Percentiles rank a stretch among this genome's conserved stretches.
phyloP scores from a whole-genome alignment of 2,113 vertebrate genomes.

The Dromaius novaehollandiae region DNA sequence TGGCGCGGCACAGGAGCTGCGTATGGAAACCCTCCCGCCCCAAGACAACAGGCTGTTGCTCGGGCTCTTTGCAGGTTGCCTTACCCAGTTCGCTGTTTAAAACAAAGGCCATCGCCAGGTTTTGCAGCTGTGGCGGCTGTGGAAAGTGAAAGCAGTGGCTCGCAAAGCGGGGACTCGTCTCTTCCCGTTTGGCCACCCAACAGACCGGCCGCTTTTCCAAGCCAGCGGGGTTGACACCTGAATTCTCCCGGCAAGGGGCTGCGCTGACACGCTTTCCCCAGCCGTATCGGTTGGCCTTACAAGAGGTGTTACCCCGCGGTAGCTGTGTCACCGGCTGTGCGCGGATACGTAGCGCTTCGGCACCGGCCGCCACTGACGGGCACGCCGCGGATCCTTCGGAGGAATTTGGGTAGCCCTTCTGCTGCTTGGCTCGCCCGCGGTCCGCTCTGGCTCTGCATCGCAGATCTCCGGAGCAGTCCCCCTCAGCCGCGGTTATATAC shows the following conservation, averaged over 20 bases:
- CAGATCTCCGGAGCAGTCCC: not conserved
- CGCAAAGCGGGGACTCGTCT: not conserved
- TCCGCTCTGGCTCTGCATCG: not conserved
- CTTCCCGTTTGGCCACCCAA: not conserved
- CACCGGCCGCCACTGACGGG: rapidly evolving
- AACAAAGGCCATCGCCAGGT: not conserved
- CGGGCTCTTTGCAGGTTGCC: not conserved
- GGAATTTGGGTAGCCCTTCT: not conserved
- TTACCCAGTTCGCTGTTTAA: not conserved
- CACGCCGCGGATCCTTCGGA: not conserved
- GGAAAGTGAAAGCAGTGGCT: rapidly evolving
- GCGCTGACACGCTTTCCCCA: not conserved
- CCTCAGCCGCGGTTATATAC: not conserved
- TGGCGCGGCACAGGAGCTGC: not conserved
- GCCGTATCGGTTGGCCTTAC: rapidly evolving
- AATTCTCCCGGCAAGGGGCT: not conserved
- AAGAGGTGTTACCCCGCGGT: not conserved
- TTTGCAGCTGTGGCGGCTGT: not conserved
- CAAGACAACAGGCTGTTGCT: not conserved
- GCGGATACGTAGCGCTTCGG: rapidly evolving
- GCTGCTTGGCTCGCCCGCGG: not conserved
- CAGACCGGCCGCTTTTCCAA: not conserved
- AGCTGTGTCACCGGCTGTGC: rapidly evolving
- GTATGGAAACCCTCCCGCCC: not conserved
- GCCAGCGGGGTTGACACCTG: not conserved